These are phyloP conservation scores for Apteryx mantelli DNA, from an alignment of 2,113 vertebrate genomes.

Conservation along the genomic window DNA sequence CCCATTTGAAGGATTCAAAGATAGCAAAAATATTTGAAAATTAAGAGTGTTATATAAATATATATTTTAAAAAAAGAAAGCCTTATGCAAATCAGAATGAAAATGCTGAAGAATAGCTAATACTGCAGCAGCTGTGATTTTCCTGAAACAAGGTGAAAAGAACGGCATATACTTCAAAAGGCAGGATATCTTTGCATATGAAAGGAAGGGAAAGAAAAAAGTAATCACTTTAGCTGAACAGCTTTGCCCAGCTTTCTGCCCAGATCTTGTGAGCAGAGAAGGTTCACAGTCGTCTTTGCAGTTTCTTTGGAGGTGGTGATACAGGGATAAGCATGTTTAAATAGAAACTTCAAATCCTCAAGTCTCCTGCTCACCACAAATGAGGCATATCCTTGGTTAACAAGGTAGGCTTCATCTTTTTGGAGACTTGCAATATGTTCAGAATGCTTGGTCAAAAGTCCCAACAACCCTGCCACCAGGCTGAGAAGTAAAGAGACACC, in stretches of 20 bases:
- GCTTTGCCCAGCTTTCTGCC: neutral
- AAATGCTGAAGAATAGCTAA: neutral
- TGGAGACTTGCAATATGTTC: neutral
- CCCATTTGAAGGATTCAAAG: neutral
- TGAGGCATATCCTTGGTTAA: neutral
- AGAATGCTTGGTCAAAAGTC: neutral
- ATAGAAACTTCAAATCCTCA: neutral
- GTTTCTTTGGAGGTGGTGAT: neutral
- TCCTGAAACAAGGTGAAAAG: neutral
- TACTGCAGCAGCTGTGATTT: neutral
- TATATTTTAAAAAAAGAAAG: neutral
- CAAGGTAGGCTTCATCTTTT: neutral
- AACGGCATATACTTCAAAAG: neutral
- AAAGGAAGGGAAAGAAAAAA: neutral
- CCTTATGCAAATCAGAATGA: neutral
- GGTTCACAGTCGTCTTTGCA: neutral
- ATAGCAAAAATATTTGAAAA: neutral
- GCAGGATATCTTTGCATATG: neutral
- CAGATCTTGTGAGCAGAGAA: neutral
- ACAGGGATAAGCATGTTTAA: neutral
- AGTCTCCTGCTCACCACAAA: neutral
- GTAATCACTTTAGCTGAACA: neutral
- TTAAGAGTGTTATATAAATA: neutral
- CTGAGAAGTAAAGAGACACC: neutral
- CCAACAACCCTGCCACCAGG: neutral